These are phyloP conservation scores for Tridacna crocea DNA, from an alignment of 2,888 invertebrate genomes.

Conservation along the genomic window DNA sequence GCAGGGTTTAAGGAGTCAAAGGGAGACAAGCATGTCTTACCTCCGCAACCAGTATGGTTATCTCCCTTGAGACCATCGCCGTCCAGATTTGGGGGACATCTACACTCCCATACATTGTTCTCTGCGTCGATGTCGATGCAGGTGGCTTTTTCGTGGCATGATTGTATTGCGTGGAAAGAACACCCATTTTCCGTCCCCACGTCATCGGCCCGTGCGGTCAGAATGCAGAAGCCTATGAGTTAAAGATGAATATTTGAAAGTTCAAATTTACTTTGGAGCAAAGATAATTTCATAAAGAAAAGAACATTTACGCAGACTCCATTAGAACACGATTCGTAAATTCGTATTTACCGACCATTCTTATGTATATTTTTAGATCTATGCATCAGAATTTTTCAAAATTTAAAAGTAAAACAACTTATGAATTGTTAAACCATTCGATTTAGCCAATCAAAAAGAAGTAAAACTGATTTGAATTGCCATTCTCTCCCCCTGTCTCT, in stretches of 20 bases:
- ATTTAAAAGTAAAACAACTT: too few species aligned
- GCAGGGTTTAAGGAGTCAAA: too few species aligned
- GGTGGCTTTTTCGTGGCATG: conserved; percentile 39
- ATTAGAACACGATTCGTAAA: too few species aligned
- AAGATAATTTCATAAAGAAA: too few species aligned
- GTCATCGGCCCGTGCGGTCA: not conserved
- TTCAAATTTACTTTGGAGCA: not conserved
- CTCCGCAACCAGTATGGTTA: conserved; percentile 48
- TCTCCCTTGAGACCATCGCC: conserved; percentile 57
- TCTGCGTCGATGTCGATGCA: conserved; percentile 36
- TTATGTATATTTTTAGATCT: too few species aligned
- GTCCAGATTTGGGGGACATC: conserved; percentile 24
- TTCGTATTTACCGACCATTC: too few species aligned
- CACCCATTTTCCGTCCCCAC: conserved; percentile 28
- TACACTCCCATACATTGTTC: conserved; percentile 31
- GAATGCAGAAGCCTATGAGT: not conserved
- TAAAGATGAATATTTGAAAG: not conserved
- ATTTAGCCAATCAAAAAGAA: too few species aligned
- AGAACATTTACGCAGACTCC: too few species aligned
- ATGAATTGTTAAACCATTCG: too few species aligned
- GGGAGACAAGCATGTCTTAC: conserved; percentile 31
- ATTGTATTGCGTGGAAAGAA: conserved; percentile 21
- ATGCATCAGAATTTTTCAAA: too few species aligned
- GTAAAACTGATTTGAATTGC: too few species aligned
- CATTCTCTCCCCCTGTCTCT: too few species aligned